Percentiles rank a stretch among this genome's conserved stretches.
phyloP scores from a whole-genome alignment of 2,797 vertebrate species.

The Chanos chanos region DNA sequence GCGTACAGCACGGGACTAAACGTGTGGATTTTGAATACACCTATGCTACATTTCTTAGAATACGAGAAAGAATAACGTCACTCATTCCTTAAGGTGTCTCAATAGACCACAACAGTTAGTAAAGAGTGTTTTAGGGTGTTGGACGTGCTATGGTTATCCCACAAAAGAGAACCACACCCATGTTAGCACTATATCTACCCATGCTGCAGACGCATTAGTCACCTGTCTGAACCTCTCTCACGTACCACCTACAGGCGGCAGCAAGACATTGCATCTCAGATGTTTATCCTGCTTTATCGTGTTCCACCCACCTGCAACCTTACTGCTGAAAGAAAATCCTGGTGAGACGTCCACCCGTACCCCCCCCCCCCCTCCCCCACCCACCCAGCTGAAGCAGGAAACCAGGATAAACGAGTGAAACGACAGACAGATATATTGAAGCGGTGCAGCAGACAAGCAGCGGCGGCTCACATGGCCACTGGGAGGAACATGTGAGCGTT shows the following conservation, averaged over 20 bases:
- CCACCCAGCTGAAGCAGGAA: constrained; percentile 22
- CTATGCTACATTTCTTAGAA: too few relatives aligned
- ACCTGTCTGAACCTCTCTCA: constrained; percentile 40
- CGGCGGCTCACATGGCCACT: constrained; percentile 55
- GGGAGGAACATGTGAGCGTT: constrained; percentile 54
- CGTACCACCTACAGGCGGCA: constrained; percentile 48
- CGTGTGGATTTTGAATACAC: too few relatives aligned
- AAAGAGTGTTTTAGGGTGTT: too few relatives aligned
- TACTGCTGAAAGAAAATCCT: too few relatives aligned
- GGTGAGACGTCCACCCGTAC: background rate
- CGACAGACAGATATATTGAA: constrained; percentile 45
- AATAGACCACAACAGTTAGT: too few relatives aligned
- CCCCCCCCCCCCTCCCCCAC: background rate
- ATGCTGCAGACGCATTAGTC: constrained; percentile 65
- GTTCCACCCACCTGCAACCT: constrained; percentile 18
- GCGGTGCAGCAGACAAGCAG: constrained; percentile 46
- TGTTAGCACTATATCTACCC: constrained; percentile 59
- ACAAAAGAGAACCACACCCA: constrained; percentile 38
- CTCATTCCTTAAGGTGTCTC: too few relatives aligned
- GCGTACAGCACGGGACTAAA: too few relatives aligned
- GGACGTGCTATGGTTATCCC: constrained; percentile 40
- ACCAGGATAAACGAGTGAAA: constrained; percentile 76
- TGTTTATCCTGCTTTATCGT: constrained; percentile 73
- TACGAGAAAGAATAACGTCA: too few relatives aligned
- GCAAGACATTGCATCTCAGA: constrained; percentile 66